Percentiles rank a stretch among this genome's conserved stretches.
phyloP scores from a whole-genome alignment of 1,140 invertebrate species.

The Aphaenogaster rudis region DNA sequence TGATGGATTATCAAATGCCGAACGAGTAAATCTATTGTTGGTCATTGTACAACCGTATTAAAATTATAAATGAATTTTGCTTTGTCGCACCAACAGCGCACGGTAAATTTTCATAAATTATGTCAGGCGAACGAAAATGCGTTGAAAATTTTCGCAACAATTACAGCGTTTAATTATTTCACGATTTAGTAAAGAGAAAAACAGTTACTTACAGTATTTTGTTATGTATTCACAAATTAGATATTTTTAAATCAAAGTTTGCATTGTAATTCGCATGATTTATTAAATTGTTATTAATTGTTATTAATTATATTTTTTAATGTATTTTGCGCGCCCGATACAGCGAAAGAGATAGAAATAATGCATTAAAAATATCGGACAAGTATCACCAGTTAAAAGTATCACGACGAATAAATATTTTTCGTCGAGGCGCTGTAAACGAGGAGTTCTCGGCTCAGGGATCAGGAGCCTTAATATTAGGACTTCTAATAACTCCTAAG shows the following conservation, averaged over 20 bases:
- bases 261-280: background rate
- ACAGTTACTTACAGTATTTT: background rate
- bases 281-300: background rate
- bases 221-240: background rate
- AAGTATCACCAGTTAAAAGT: background rate
- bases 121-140: background rate
- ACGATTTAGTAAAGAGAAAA: background rate
- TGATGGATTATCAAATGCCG: slow-evolving; percentile 6
- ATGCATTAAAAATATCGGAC: no score
- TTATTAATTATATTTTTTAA: no score
- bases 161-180: slow-evolving; percentile 3
- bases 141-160: slow-evolving; percentile 8
- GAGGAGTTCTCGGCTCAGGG: no score
- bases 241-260: background rate
- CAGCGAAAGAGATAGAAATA: no score
- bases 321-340: no score
- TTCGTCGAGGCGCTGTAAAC: no score
- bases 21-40: background rate
- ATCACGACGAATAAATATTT: background rate
- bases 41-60: background rate
- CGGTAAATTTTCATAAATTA: slow-evolving; percentile 12
- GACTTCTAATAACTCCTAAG: no score
- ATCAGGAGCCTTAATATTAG: no score
- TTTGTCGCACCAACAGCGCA: background rate
- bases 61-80: slow-evolving; percentile 37